Evolutionary conservation across 2,113 vertebrate species (phyloP), one percentile per base, ranked within the genome.

Genomic region (Trichomycterus rosablanca): DNA sequence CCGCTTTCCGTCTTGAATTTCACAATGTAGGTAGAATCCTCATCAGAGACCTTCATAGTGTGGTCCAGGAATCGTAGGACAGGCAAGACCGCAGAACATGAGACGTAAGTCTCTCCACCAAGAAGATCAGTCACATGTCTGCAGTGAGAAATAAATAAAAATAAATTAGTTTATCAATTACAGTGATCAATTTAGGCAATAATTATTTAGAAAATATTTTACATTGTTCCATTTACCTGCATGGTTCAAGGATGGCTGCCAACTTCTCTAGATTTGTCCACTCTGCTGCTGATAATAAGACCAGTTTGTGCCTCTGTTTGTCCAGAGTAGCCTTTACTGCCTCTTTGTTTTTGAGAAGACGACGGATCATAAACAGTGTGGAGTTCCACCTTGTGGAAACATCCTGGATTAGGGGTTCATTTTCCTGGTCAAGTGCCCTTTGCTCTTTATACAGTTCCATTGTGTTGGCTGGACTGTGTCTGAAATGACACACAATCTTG

Each of bases 1-100:
- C 3, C 9, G 42, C 6, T 6, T 5, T 3, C 59, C 50, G 59
- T 46, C 48, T 51, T 62, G 22, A 52, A 52, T 26, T 35, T 2
- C 35, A 20, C 59, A 30, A 42, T 42, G 35, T 63, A 26, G 28
- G 58, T 32, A 15, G 45, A 20, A 8, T 39, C 45, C 37, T 15
- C 32, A 37, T 61, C 58, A n/a, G 48, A 63, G 46, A 53, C 11
- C 49, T 76, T 22, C 78, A 83, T 75, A 24, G 69, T 44, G 2
- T 76, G 72, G 68, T 52, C 64, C 15, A 71, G 74, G 28, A 11
- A 44, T 3, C 23, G 3, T 48, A 11, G 14, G 8, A 15, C 22
- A 16, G 30, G 30, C 4, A 32, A 9, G 4, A 32, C 30, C 30
- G 9, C 30, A 9, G 30, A 32, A 9, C 30, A 32, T 4, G 30